Percentiles rank a stretch among this genome's conserved stretches.
phyloP scores from a whole-genome alignment of 2,888 invertebrate species.

The Ophion slaviceki region DNA sequence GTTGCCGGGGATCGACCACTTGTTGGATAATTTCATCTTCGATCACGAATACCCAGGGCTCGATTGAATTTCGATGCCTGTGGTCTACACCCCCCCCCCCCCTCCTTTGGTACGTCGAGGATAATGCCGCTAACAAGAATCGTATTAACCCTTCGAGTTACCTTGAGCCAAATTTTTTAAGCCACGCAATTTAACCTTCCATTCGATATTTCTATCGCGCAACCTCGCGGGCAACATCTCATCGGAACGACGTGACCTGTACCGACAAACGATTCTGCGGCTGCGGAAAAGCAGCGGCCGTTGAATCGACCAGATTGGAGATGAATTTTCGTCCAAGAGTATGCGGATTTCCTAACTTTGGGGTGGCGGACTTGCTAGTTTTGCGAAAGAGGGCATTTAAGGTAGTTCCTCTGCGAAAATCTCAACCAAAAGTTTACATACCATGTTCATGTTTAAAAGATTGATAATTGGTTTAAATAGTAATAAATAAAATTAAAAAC shows the following conservation, averaged over 20 bases:
- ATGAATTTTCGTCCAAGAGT: background rate
- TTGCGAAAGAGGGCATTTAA: too few relatives aligned
- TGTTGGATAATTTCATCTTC: slow-evolving; percentile 72
- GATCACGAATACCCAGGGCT: slow-evolving; percentile 63
- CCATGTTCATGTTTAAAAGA: too few relatives aligned
- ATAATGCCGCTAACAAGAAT: slow-evolving; percentile 60
- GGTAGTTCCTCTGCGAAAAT: too few relatives aligned
- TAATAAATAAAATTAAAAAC: too few relatives aligned
- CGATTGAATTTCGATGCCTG: slow-evolving; percentile 69
- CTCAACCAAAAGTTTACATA: too few relatives aligned
- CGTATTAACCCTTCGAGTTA: slow-evolving; percentile 51
- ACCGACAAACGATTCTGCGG: background rate
- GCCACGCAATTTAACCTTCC: slow-evolving; percentile 10
- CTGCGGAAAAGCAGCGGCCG: background rate
- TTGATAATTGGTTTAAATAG: too few relatives aligned
- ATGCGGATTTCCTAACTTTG: background rate
- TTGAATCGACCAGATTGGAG: background rate
- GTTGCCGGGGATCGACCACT: slow-evolving; percentile 71
- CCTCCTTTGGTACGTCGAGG: background rate
- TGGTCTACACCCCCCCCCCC: slow-evolving; percentile 14
- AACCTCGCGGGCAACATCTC: background rate
- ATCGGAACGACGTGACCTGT: background rate
- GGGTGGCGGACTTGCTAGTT: too few relatives aligned
- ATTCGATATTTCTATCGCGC: slow-evolving; percentile 21
- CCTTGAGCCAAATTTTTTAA: slow-evolving; percentile 18